These are phyloP conservation scores for Drosophila greeni DNA, from an alignment of 2,888 invertebrate genomes.

Conservation along the genomic window DNA sequence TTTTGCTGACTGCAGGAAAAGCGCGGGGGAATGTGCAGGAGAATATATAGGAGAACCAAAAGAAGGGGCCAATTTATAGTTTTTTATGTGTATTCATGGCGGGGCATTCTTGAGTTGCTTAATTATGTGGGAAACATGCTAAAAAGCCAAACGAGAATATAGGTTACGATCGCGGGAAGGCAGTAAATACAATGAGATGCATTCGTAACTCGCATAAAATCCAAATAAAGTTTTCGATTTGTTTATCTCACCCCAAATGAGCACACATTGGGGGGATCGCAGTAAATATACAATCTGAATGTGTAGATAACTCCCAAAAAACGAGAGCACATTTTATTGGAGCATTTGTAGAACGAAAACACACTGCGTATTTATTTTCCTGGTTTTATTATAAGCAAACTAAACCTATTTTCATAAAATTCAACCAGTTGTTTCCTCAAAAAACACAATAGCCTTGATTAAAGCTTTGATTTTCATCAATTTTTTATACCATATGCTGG, in stretches of 20 bases:
- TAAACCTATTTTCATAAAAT: conserved; percentile 3
- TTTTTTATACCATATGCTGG: conserved; percentile 34
- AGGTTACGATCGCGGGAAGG: conserved; percentile 10
- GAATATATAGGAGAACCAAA: conserved; percentile 3
- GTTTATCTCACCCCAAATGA: conserved; percentile 1
- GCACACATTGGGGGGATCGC: conserved; percentile 1
- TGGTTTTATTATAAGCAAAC: conserved; percentile 5
- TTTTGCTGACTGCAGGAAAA: conserved; percentile 31
- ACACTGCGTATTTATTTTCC: conserved; percentile 2
- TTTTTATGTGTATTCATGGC: conserved; percentile 24
- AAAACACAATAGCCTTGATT: conserved; percentile 31
- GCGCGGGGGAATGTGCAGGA: neutral
- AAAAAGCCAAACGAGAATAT: conserved; percentile 2
- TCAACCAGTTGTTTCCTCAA: conserved; percentile 7
- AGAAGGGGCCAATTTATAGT: conserved; percentile 34
- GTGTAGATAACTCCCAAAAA: neutral
- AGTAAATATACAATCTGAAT: neutral
- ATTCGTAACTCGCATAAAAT: neutral
- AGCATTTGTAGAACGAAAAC: neutral
- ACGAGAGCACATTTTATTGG: neutral
- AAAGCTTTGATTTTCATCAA: conserved; percentile 8
- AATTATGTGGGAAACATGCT: conserved; percentile 20
- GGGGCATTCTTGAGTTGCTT: conserved; percentile 15
- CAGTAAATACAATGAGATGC: conserved; percentile 3
- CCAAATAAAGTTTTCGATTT: conserved; percentile 4